Evolutionary conservation across 2,113 vertebrate species (phyloP), one percentile per base, ranked within the genome.

Genomic region (Suncus etruscus): DNA sequence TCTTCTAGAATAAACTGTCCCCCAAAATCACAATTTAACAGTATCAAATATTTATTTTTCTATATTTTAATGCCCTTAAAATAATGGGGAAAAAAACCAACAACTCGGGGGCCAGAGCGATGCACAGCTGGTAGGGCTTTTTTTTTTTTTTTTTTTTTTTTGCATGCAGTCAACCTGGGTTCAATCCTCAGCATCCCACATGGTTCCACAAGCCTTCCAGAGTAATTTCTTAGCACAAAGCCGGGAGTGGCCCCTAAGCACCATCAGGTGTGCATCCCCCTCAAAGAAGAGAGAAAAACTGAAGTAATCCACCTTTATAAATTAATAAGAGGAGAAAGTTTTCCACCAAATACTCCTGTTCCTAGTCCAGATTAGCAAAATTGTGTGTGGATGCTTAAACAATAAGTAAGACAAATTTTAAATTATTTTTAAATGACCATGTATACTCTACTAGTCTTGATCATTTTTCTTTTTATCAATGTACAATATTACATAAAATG

Each of bases 21-120:
- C 81, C 79, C 6, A 93, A 45, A 89, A 84, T 63, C 73, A 70
- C 18, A 68, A 74, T 16, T 91, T 80, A 87, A 11, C 70, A 74
- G n/a, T 58, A 48, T 45, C 18, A 75, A 78, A 47, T 58, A 54
- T 45, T 74, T 77, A 76, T 69, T 73, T 31, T 81, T 83, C 2
- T 65, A 70, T 88, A 29, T 54, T 78, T 89, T 72, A 58, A 54
- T 91, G 72, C 65, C 70, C 39, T 11, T 82, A 81, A 81, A 61
- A 82, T 70, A 20, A 11, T 72, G 18, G 82, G 25, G 65, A 80
- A 22, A 24, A 39, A 39, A 39, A 39, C n/a, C n/a, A n/a, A 5
- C 3, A 39, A 39, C 39, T 39, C 39, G 39, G 39, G 39, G 39
- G 39, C 39, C 39, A 39, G 39, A 39, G 39, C 5, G 39, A 39